These are phyloP conservation scores for Bradypodion pumilum DNA, from an alignment of 2,797 vertebrate genomes.

Conservation along the genomic window DNA sequence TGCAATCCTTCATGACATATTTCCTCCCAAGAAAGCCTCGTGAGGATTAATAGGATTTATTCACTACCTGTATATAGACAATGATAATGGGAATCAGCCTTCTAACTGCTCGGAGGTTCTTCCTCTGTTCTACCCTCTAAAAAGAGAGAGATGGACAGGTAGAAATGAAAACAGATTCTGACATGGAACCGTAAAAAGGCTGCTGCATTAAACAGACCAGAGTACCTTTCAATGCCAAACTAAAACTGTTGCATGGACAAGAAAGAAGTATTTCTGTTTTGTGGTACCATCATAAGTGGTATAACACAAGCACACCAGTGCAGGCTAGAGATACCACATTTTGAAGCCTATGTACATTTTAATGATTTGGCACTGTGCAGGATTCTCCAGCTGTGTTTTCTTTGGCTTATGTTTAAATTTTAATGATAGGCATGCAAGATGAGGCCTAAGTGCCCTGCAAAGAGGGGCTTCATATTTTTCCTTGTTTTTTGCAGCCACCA, in stretches of 20 bases:
- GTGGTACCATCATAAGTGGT: neutral
- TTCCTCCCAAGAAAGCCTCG: slow-evolving; percentile 10
- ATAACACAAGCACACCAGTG: neutral
- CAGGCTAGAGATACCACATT: neutral
- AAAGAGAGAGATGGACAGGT: neutral
- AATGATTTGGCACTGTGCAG: neutral
- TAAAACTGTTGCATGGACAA: neutral
- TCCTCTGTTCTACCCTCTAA: neutral
- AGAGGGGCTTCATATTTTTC: neutral
- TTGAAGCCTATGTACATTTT: neutral
- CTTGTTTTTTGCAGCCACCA: neutral
- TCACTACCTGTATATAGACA: neutral
- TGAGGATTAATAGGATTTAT: neutral
- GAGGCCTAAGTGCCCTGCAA: neutral
- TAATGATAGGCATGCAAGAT: neutral
- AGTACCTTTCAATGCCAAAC: too few species aligned
- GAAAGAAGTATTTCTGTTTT: neutral
- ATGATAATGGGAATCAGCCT: neutral
- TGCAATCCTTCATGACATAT: neutral
- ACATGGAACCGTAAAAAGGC: too few species aligned
- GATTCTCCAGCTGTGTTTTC: neutral
- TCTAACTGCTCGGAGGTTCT: neutral
- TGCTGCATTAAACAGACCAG: too few species aligned
- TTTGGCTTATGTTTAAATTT: neutral
- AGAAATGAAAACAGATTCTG: too few species aligned